Percentiles rank a stretch among this genome's conserved stretches.
Conservation (phyloP, 1,140 invertebrate species). For the Coenobita brevimanus region DNA sequence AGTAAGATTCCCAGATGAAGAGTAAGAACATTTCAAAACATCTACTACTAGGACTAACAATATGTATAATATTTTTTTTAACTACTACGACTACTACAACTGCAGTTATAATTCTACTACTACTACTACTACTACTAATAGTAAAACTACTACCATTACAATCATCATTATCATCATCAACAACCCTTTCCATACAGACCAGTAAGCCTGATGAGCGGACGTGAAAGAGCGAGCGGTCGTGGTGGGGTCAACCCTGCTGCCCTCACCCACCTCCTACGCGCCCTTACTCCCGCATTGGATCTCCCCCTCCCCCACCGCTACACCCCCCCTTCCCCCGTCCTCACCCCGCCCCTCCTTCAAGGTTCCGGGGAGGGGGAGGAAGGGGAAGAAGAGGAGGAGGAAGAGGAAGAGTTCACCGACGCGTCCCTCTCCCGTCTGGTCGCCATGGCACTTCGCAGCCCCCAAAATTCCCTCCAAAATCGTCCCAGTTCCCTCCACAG, state of each 20-base stretch:
- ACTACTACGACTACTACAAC: too few species aligned
- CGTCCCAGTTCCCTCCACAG: background rate
- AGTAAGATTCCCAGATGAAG: background rate
- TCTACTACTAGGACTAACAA: background rate
- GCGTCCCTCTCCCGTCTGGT: conserved; percentile 19
- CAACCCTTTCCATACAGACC: too few species aligned
- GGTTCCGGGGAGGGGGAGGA: background rate
- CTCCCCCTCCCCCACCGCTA: background rate
- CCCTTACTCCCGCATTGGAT: background rate
- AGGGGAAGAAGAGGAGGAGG: conserved; percentile 10
- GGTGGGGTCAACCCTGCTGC: background rate
- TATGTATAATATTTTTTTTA: background rate
- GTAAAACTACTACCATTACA: too few species aligned
- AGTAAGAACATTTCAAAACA: background rate
- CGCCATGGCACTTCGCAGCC: conserved; percentile 10
- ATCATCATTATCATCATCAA: too few species aligned
- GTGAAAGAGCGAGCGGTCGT: too few species aligned
- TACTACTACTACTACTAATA: too few species aligned
- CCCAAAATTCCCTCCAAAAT: too few species aligned
- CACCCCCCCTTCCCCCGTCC: background rate
- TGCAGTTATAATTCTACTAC: too few species aligned
- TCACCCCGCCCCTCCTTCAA: background rate
- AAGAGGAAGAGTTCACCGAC: background rate
- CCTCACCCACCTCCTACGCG: background rate
- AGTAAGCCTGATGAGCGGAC: too few species aligned